Evolutionary conservation across 2,888 invertebrate species (phyloP), one percentile per base, ranked within the genome.

Genomic region (Catonia carolina): DNA sequence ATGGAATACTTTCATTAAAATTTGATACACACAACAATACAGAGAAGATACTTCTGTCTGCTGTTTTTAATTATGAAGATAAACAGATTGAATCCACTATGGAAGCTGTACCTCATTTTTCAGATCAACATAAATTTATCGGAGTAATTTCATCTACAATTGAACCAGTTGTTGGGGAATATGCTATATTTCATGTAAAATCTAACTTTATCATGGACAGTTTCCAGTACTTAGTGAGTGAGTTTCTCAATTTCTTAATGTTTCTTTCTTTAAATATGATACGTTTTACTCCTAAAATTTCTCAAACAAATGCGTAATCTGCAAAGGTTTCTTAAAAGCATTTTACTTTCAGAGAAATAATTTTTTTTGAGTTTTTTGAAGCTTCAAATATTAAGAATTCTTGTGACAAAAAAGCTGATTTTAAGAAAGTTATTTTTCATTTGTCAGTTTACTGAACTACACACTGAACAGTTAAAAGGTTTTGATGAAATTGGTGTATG

Each of bases 141-240:
- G 70, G 70, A 23, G 70, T 79, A 8, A 68, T 72, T 54, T 72
- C 77, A 2, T 75, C 75, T 35, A 77, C 76, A n/a, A 67, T 65
- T 23, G 61, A 63, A 31, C 68, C 70, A 18, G 63, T 70, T 62
- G 74, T 76, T 5, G 77, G 77, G 54, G 74, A 78, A 61, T 79
- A 75, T 69, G 77, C 76, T 63, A 71, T 78, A 8, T 74, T 79
- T 63, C 78, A 78, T 61, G 74, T 79, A 12, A 70, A 71, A 56
- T 69, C 75, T 1, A 78, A 75, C 63, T 75, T 75, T 60, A 70
- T 69, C 64, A 69, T 76, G 12, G 72, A 75, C n/a, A 67, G 70
- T 48, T 74, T 78, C 61, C 71, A 73, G 63, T 78, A 75, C 64
- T 67, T 78, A 71, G 78, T 78, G 68, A 68, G 69, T 64, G 53